phyloP scores from a whole-genome alignment of 2,113 vertebrate genomes.

The Eupsittula cactorum region DNA sequence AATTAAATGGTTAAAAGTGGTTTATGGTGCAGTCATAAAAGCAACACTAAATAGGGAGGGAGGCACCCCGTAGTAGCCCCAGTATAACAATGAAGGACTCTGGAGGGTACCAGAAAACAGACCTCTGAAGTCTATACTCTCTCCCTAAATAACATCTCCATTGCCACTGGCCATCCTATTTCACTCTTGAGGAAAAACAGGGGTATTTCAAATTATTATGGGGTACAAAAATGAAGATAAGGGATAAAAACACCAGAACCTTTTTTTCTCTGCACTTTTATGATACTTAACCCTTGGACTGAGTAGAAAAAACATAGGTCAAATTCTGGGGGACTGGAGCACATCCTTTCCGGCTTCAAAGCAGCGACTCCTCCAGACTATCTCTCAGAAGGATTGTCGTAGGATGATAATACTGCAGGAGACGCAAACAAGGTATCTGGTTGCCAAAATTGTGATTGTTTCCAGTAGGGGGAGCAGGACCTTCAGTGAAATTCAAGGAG shows the following conservation, averaged over 20 bases:
- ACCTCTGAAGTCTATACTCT: background rate
- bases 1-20: background rate
- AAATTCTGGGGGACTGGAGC: background rate
- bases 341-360: background rate
- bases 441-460: background rate
- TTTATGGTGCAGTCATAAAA: background rate
- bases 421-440: background rate
- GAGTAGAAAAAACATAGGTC: background rate
- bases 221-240: background rate
- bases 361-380: background rate
- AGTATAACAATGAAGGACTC: accelerated
- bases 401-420: background rate
- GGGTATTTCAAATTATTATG: background rate
- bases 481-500: background rate
- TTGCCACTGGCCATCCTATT: background rate
- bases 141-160: background rate
- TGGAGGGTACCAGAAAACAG: background rate
- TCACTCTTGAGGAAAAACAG: background rate
- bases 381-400: background rate
- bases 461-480: background rate
- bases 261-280: background rate
- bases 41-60: background rate
- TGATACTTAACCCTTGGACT: background rate
- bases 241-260: background rate
- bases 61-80: background rate